Conservation (phyloP, 2,888 invertebrate genomes). For the Ichneumoninae sp. region DNA sequence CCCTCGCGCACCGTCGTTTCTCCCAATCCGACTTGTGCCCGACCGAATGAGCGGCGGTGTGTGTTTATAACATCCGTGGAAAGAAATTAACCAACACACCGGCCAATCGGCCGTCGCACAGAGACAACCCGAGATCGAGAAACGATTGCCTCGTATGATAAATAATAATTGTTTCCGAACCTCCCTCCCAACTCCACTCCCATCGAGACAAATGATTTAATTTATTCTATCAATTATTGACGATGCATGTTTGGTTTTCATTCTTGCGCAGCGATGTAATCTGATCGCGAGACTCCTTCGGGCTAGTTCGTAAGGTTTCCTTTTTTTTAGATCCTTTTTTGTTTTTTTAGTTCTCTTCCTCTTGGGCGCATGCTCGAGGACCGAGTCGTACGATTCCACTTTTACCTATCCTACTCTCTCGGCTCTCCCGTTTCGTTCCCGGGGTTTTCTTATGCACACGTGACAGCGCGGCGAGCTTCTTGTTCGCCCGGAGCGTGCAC, state of each 20-base stretch:
- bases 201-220: constrained; percentile 82
- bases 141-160: constrained; percentile 47
- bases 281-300: neutral
- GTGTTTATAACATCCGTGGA: neutral
- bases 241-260: constrained; percentile 79
- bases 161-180: constrained; percentile 66
- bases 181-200: constrained; percentile 68
- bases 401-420: constrained; percentile 3
- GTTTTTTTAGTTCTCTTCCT: constrained; percentile 7
- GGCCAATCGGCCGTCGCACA: constrained; percentile 34
- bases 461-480: constrained; percentile 66
- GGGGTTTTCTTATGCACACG: constrained; percentile 30
- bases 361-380: neutral
- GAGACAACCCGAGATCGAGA: constrained; percentile 49
- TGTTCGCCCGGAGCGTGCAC: constrained; percentile 70
- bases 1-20: constrained; percentile 45
- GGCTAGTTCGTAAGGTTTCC: constrained; percentile 8
- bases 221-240: constrained; percentile 82
- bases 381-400: neutral
- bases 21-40: constrained; percentile 58
- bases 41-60: constrained; percentile 26
- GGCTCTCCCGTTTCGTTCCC: constrained; percentile 14
- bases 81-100: constrained; percentile 45
- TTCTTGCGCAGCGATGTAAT: constrained; percentile 76
- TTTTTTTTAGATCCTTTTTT: constrained; percentile 7